Evolutionary conservation across 2,113 vertebrate species (phyloP).

Genomic region (Paramormyrops kingsleyae): DNA sequence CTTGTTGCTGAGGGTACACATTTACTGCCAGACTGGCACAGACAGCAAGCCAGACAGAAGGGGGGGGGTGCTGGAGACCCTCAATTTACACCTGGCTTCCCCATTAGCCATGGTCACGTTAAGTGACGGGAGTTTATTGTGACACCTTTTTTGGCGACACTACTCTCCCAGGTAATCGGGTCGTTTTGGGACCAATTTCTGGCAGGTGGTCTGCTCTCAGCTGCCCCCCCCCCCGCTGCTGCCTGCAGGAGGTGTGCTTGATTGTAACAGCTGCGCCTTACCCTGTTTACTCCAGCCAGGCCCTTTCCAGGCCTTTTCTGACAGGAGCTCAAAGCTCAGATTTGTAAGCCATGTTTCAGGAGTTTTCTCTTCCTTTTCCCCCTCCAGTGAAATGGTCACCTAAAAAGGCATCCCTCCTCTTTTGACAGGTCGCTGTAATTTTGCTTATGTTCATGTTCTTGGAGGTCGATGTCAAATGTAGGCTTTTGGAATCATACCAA

Average conservation of each 20-base stretch:
- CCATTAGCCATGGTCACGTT: slow-evolving; percentile 60
- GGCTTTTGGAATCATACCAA: not conserved
- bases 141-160: slow-evolving; percentile 43
- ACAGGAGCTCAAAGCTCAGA: not conserved
- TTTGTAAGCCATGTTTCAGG: not conserved
- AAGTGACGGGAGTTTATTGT: slow-evolving; percentile 60
- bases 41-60: slow-evolving; percentile 27
- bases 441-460: not conserved
- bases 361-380: not conserved
- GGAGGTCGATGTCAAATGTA: not conserved
- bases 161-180: slow-evolving; percentile 65
- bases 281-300: not conserved
- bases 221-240: slow-evolving; percentile 60
- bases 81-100: slow-evolving; percentile 51
- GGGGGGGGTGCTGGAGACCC: slow-evolving; percentile 17
- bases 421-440: not conserved
- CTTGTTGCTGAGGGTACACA: slow-evolving; percentile 34
- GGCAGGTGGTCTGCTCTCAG: slow-evolving; percentile 61
- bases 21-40: slow-evolving; percentile 27
- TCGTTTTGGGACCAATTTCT: slow-evolving; percentile 53
- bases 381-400: not conserved
- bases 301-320: not conserved
- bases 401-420: not conserved
- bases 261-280: slow-evolving; percentile 50
- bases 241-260: slow-evolving; percentile 53